Base-by-base conservation (phyloP, 1,140 invertebrate genomes). In the Hylaeus anthracinus region DNA sequence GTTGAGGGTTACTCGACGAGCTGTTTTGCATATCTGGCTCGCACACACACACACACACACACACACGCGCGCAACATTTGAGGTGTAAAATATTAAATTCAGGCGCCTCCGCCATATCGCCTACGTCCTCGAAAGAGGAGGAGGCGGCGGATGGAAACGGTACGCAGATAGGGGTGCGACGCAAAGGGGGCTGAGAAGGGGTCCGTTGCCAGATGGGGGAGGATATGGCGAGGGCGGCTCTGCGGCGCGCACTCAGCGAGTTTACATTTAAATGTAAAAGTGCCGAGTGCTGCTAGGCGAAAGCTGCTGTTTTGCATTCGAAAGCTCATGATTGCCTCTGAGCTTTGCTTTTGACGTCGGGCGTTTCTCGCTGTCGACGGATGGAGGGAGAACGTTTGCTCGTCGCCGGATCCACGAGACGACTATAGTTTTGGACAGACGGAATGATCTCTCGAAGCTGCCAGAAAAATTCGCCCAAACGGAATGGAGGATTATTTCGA, bases 181-280 rank as follows among this genome's bases (percentile, higher is more conserved):
- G 51, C 53, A 48, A 73, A 71, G 73, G 63, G 70, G 78, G 69
- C 65, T 60, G 76, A 74, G 65, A 79, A 69, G 84, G 76, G 77
- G 72, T 85, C 69, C 51, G 84, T 67, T 64, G 67, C 73, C 72
- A 72, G 83, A 83, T 65, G 71, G 70, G 79, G 75, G 84, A 79
- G 79, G 84, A 86, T 86, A 86, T 74, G 85, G 72, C 72, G 84
- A 83, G 86, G 75, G 80, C 75, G 69, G 86, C 84, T 87, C 85
- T 87, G 84, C 84, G 89, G 84, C 76, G 77, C 88, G 88, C 91
- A 90, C 90, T 92, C 92, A 90, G 87, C 92, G 92, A 93, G 92
- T 93, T 94, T 94, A 93, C 92, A 94, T 94, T 94, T 94, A 92
- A 94, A 94, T 93, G 92, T 94, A 94, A 94, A 94, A 93, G 92